Base-by-base conservation (phyloP, 2,113 vertebrate species). In the Arenaria interpres region DNA sequence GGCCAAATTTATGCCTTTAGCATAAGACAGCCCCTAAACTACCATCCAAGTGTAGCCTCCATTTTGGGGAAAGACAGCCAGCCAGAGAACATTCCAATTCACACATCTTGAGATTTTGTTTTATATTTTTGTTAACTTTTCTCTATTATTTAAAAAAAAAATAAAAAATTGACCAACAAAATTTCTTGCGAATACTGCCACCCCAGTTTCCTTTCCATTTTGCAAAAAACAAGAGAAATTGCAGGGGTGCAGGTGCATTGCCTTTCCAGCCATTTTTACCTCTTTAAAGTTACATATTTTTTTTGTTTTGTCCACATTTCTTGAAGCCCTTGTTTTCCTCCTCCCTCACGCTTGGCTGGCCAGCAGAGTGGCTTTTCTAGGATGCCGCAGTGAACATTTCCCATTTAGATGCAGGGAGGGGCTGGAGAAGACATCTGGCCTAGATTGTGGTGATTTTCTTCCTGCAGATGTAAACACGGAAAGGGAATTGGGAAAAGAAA, bases 401-500 rank as follows among this genome's bases (percentile, higher is more conserved):
- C 35, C 80, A 64, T 75, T 81, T 75, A 89, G 83, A 89, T 32
- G 27, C 39, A 72, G 73, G 88, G 96, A 92, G 83, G 80, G 86
- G 90, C 76, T 60, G 60, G 28, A 94, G 90, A 84, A 90, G 86
- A 68, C 73, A 82, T 93, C 68, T 95, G 88, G 88, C 74, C 69
- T 46, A 41, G 45, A 92, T 50, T 45, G 81, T 59, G 48, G 46
- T n/a, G 69, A 71, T 86, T 83, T 88, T 94, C 76, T 45, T 68
- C 83, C 69, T 82, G 64, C 68, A 90, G 64, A 78, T 51, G 72
- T 54, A 86, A 74, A 75, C 73, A 74, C 2, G 11, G 25, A 69
- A 76, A 59, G 48, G 60, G 85, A 94, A 90, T 45, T 81, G 79
- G 83, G 79, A 78, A 84, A 93, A 96, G 81, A 64, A 90, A 96